Evolutionary conservation across 1,140 invertebrate species (phyloP), one percentile per base, ranked within the genome.

Genomic region (Papilio polyxenes): DNA sequence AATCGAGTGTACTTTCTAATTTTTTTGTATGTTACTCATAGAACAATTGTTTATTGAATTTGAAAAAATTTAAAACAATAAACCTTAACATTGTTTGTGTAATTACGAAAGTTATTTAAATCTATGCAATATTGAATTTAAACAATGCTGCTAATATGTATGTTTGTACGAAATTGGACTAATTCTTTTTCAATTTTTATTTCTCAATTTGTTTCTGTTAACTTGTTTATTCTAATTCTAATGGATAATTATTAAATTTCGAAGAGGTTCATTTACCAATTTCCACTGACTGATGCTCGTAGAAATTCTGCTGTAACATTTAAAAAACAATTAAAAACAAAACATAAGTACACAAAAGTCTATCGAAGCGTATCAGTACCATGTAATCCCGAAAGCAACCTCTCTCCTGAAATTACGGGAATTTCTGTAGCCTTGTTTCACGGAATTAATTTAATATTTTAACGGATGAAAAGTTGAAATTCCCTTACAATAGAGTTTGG

Each of bases 391-490:
- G 31, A 48, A 48, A 11, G 13, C 1, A 49, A 15, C 49, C 75
- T 49, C 75, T 53, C 37, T 23, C 75, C 44, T 49, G 76, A 82
- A 76, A 82, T 78, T 65, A 79, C 56, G 0, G 23, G 31, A 49
- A 62, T 78, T 77, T 23, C 65, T 78, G 13, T 31, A 23, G 75
- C 40, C 81, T 82, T 82, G 82, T 80, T 82, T 80, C 17, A 75
- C n/a, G 72, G 69, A 82, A 80, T 82, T 82, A 72, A 82, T 75
- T 82, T 80, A 82, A 82, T 82, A 82, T 79, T 82, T 82, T 62
- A 80, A 78, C 69, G 69, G 78, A 72, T 82, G 76, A 78, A 69
- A 77, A 75, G 23, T 78, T 72, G 48, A 53, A 65, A 78, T 79
- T 82, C 76, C 75, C 51, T 79, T 79, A 75, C 65, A 82, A 79